Conservation (phyloP, 2,113 vertebrate species). For the Steatornis caripensis region DNA sequence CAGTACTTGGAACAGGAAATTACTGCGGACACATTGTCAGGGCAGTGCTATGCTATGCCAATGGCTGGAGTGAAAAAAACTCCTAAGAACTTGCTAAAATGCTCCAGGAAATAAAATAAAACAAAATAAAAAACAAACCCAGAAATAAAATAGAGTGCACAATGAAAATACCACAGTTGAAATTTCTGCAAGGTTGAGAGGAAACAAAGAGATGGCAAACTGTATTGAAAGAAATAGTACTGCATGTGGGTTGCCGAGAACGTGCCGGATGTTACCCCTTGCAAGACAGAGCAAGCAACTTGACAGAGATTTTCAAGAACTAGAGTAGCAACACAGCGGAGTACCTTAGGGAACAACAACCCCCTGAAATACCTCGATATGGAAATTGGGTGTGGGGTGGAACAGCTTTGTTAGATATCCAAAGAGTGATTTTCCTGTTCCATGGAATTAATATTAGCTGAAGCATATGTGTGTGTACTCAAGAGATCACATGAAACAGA, state of each 20-base stretch:
- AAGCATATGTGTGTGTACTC: neutral
- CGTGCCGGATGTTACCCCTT: neutral
- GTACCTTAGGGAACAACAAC: neutral
- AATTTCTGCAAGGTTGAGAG: neutral
- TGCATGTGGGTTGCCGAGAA: neutral
- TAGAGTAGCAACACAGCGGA: neutral
- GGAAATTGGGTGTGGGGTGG: neutral
- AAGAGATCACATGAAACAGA: neutral
- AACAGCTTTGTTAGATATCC: neutral
- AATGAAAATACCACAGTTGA: neutral
- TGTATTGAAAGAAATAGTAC: neutral
- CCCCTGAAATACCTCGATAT: neutral
- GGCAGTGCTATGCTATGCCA: neutral
- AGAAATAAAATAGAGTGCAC: neutral
- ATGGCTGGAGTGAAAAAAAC: neutral
- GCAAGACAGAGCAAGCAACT: neutral
- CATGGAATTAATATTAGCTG: neutral
- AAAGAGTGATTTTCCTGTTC: neutral
- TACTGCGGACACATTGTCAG: constrained; percentile 27
- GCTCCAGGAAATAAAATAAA: constrained; percentile 22
- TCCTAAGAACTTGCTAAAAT: neutral
- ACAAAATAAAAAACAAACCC: neutral
- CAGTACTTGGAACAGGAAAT: constrained; percentile 38
- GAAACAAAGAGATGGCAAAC: neutral
- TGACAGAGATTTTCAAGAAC: neutral